phyloP scores from a whole-genome alignment of 2,888 invertebrate genomes.

The Philereme transversata region DNA sequence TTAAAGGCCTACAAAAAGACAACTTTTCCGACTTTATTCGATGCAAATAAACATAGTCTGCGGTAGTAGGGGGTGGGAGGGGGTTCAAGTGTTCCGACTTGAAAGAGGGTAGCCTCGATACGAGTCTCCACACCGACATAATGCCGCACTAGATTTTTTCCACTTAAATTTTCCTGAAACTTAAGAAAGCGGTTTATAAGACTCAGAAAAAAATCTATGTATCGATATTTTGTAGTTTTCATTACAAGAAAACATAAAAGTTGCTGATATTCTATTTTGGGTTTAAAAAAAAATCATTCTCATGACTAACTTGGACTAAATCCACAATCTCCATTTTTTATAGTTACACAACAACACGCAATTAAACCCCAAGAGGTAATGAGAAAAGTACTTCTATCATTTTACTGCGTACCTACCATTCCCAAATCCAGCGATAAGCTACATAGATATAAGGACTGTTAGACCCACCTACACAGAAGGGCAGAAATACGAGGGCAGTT shows the following conservation, averaged over 20 bases:
- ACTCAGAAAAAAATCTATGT: neutral
- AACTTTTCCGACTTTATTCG: constrained; percentile 55
- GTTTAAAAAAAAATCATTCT: too few species aligned
- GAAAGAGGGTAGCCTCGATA: constrained; percentile 64
- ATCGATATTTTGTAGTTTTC: neutral
- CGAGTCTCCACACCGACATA: constrained; percentile 58
- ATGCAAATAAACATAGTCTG: constrained; percentile 77
- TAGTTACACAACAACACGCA: too few species aligned
- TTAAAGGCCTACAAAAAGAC: constrained; percentile 31
- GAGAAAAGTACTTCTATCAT: constrained; percentile 23
- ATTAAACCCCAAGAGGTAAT: constrained; percentile 4
- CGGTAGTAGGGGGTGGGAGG: constrained; percentile 51
- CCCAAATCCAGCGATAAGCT: constrained; percentile 52
- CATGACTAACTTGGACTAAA: too few species aligned
- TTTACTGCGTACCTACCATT: constrained; percentile 40
- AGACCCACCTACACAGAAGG: constrained; percentile 42
- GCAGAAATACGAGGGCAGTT: constrained; percentile 66
- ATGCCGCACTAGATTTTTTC: constrained; percentile 77
- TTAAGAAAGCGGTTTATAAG: constrained; percentile 17
- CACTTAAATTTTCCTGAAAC: constrained; percentile 57
- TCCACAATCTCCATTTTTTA: too few species aligned
- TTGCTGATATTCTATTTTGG: too few species aligned
- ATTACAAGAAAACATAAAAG: neutral
- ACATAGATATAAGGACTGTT: constrained; percentile 45
- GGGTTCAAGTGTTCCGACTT: constrained; percentile 67